Base-by-base conservation (phyloP, 2,113 vertebrate genomes). In the Ranitomeya variabilis region DNA sequence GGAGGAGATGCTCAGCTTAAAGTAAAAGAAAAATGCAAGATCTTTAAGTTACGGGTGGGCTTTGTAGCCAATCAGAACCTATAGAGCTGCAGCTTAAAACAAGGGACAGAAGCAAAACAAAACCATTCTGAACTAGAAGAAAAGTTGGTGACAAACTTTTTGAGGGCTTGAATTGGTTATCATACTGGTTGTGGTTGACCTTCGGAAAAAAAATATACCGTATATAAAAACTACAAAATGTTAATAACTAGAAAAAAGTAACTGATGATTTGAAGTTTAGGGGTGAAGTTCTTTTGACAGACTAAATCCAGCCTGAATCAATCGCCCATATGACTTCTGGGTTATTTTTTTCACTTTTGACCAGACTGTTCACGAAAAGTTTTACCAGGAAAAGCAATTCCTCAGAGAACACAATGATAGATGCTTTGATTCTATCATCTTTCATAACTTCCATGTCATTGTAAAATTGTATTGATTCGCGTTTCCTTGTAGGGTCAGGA, bases 321-420 rank as follows among this genome's bases (percentile, higher is more conserved):
- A 71, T 37, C 13, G 31, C 26, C 69, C 69, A 0, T 15, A 71
- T 8, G n/a, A 8, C 26, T 45, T 45, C 37, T 45, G 37, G 37
- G 37, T 3, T 7, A 4, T 5, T 19, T 64, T 16, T 19, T 7
- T 26, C 23, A 23, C 1, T 23, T 69, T 13, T 69, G 69, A 16
- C 13, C 4, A 37, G 69, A 31, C 23, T 15, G 31, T 18, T 16
- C 23, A 7, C 10, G n/a, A 3, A 59, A 80, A 80, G 54, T 80
- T 80, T 60, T 26, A 81, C 31, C 88, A 91, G 74, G 45, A 90
- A 91, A 90, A 90, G 91, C 92, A 91, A 92, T 92, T 92, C 92
- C 87, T 84, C 85, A 78, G 89, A 91, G 91, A 90, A 90, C 89
- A 74, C 79, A 78, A 52, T 90, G 91, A 91, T 88, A 71, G 2